phyloP scores from a whole-genome alignment of 2,888 invertebrate species.

The Agonopterix arenella region DNA sequence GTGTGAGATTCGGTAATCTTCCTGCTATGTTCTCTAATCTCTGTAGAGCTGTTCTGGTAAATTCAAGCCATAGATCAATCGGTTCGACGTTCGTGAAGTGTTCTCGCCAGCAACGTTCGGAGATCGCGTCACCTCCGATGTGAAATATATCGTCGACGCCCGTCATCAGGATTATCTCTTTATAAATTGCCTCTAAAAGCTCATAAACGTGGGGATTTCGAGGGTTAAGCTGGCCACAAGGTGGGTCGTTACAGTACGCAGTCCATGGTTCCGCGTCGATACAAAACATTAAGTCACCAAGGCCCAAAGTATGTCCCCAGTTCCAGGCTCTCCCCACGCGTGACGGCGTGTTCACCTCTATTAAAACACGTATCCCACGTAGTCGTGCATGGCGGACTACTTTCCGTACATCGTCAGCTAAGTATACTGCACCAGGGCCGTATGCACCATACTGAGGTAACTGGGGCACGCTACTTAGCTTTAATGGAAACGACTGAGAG shows the following conservation, averaged over 20 bases:
- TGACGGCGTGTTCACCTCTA: constrained; percentile 92
- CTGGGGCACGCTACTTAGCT: constrained; percentile 83
- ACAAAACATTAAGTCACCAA: constrained; percentile 84
- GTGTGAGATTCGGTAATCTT: constrained; percentile 38
- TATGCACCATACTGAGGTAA: constrained; percentile 88
- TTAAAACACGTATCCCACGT: constrained; percentile 89
- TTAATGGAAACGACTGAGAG: constrained; percentile 92
- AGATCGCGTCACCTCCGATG: constrained; percentile 86
- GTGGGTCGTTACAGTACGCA: constrained; percentile 85
- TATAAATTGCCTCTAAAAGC: constrained; percentile 82
- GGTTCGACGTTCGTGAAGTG: constrained; percentile 79
- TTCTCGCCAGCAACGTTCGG: constrained; percentile 83
- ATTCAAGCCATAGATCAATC: constrained; percentile 83
- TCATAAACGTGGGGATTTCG: constrained; percentile 82
- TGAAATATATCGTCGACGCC: constrained; percentile 87
- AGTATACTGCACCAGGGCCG: constrained; percentile 84
- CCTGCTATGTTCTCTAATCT: constrained; percentile 74
- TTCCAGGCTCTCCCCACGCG: constrained; percentile 90
- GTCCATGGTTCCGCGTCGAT: constrained; percentile 84
- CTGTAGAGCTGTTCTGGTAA: constrained; percentile 78
- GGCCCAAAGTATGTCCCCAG: constrained; percentile 80
- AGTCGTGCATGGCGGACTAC: constrained; percentile 85
- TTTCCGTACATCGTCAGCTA: constrained; percentile 80
- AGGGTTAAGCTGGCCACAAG: constrained; percentile 89
- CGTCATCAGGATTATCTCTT: constrained; percentile 83